phyloP scores from a whole-genome alignment of 2,888 invertebrate genomes.

The Blastobasis adustella region DNA sequence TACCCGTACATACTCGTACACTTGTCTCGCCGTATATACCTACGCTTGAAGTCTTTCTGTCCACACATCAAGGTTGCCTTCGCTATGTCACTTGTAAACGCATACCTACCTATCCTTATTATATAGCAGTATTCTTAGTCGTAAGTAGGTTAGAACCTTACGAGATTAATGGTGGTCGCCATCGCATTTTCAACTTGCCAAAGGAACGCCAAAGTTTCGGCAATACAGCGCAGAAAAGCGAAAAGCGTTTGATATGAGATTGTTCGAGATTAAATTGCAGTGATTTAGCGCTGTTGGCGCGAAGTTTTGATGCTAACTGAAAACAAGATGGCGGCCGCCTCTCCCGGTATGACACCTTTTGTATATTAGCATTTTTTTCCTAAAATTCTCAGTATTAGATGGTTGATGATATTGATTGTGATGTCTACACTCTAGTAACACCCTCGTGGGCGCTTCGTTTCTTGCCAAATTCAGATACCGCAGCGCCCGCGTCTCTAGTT shows the following conservation, averaged over 20 bases:
- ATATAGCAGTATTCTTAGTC: constrained; percentile 65
- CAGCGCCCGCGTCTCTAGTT: constrained; percentile 18
- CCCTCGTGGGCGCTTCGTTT: constrained; percentile 42
- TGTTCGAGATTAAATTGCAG: too few species aligned
- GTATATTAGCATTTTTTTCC: constrained; percentile 63
- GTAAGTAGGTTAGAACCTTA: constrained; percentile 65
- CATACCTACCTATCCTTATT: constrained; percentile 50
- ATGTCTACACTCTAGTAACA: constrained; percentile 37
- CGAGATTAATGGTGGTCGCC: constrained; percentile 43
- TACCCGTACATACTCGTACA: too few species aligned
- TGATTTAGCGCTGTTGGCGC: too few species aligned
- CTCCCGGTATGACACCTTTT: constrained; percentile 53
- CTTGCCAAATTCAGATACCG: constrained; percentile 43
- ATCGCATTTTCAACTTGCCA: neutral
- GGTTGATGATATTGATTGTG: constrained; percentile 52
- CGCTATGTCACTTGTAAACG: constrained; percentile 63
- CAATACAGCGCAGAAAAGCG: neutral
- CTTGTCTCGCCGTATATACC: too few species aligned
- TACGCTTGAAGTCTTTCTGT: constrained; percentile 11
- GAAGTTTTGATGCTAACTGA: neutral
- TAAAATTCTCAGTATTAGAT: constrained; percentile 63
- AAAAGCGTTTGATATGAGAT: neutral
- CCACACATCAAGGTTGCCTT: constrained; percentile 49
- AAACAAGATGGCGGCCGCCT: constrained; percentile 12
- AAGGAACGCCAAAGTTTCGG: neutral